A percentile compares a stretch with the other conserved stretches of the same genome.
Evolutionary conservation across 2,113 vertebrate genomes (phyloP).

Genomic region (Protobothrops mucrosquamatus): DNA sequence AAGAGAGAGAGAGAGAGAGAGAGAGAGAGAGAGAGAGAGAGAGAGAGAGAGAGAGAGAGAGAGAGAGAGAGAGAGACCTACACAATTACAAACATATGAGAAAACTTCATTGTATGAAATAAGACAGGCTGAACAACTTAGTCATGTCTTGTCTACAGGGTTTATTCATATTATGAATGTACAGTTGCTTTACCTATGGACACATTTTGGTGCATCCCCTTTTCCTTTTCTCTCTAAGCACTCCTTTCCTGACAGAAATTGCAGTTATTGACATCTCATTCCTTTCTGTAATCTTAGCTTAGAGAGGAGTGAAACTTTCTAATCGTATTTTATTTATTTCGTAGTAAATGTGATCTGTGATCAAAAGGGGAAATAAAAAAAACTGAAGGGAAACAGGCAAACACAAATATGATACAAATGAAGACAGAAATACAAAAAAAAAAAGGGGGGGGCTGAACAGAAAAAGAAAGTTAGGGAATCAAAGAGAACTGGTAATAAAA

Average conservation of each 20-base stretch:
- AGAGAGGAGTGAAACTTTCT: not conserved
- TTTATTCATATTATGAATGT: not conserved
- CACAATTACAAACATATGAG: not conserved
- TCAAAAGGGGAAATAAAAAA: not conserved
- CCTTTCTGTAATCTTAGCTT: not conserved
- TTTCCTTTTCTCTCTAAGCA: not conserved
- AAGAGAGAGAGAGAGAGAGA: not conserved
- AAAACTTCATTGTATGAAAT: not conserved
- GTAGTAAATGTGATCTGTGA: not conserved
- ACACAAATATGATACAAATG: not conserved
- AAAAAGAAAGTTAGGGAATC: not conserved
- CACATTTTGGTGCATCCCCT: not conserved
- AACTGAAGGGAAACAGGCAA: not conserved
- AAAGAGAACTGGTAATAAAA: not conserved
- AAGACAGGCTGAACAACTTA: not conserved
- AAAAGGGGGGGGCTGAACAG: not conserved
- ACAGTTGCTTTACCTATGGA: not conserved
- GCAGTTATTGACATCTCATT: not conserved
- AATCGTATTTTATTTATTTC: not conserved
- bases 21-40: too few relatives aligned
- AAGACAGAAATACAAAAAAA: not conserved
- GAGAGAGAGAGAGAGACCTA: not conserved
- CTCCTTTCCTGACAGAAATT: not conserved
- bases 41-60: not conserved
- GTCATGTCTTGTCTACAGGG: not conserved